Base-by-base conservation (phyloP, 2,797 vertebrate genomes). In the Denticeps clupeoides region DNA sequence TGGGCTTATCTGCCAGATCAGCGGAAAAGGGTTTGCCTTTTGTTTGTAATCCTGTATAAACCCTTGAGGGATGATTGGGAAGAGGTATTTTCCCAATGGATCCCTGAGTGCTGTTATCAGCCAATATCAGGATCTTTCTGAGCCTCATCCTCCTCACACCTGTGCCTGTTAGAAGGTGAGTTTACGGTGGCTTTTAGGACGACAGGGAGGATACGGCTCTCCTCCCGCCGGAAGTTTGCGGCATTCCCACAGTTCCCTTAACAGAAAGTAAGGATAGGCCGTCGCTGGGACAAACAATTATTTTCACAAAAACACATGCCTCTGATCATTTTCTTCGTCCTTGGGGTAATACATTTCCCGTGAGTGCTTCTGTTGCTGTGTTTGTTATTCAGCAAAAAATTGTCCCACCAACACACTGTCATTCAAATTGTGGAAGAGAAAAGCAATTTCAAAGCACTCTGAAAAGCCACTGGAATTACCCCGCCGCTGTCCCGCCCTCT, bases 341-440 rank as follows among this genome's bases (percentile, higher is more conserved):
- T 49, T 58, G 7, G 56, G 55, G 21, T 58, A 3, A 61, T 65
- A 59, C 48, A 50, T 3, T 9, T 44, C 35, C 51, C 48, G 56
- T 45, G 48, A 29, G 16, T 51, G 63, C 60, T 63, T 2, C 35
- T 65, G 62, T 60, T 71, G 62, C 58, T 61, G 49, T 64, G 62
- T 54, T 65, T 72, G 60, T 67, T 64, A 65, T 70, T 72, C 63
- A 63, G 60, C n/a, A 47, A 48, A 38, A 73, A 78, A 75, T 71
- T 65, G 62, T 67, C 37, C 64, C 21, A n/a, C 57, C 54, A 55
- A 60, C 58, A 65, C 51, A 51, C 61, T 63, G 64, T 68, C 66
- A 69, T 57, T 74, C 53, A 74, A 59, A 71, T 58, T 45, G 62
- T 32, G 22, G 28, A 12, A 33, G 10, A 42, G 43, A 47, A 62